Percentiles rank a stretch among this genome's conserved stretches.
phyloP scores from a whole-genome alignment of 2,888 invertebrate species.

The Notodonta dromedarius region DNA sequence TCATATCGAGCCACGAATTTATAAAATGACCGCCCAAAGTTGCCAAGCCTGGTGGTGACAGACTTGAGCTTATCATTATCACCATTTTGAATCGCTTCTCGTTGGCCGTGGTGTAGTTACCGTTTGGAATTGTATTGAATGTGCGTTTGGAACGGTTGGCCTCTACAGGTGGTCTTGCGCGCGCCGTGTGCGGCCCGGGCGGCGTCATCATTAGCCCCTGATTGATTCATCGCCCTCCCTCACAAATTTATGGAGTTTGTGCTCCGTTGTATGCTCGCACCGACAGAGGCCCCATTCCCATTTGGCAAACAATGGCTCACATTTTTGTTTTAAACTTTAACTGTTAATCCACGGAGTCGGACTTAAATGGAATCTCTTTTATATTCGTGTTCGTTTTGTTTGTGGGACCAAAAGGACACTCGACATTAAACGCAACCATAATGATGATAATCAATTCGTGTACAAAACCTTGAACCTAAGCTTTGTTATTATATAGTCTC shows the following conservation, averaged over 20 bases:
- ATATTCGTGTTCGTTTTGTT: constrained; percentile 50
- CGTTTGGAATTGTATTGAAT: neutral
- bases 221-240: constrained; percentile 78
- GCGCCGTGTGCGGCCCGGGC: constrained; percentile 70
- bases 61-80: too few relatives aligned
- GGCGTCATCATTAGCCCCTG: constrained; percentile 67
- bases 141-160: constrained; percentile 15
- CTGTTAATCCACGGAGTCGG: constrained; percentile 48
- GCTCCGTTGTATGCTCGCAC: constrained; percentile 63
- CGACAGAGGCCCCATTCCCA: constrained; percentile 52
- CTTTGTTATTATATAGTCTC: neutral
- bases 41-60: too few relatives aligned
- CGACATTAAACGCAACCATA: constrained; percentile 46
- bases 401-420: constrained; percentile 40
- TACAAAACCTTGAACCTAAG: constrained; percentile 35
- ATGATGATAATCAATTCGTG: constrained; percentile 47
- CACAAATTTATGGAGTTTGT: constrained; percentile 73
- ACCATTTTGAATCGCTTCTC: too few relatives aligned
- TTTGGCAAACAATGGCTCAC: constrained; percentile 62
- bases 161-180: constrained; percentile 44
- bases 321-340: constrained; percentile 62
- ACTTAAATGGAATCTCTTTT: constrained; percentile 45
- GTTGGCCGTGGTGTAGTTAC: too few relatives aligned
- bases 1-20: too few relatives aligned
- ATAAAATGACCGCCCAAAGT: too few relatives aligned